Base-by-base conservation (phyloP, 2,113 vertebrate species). In the Cacatua alba region DNA sequence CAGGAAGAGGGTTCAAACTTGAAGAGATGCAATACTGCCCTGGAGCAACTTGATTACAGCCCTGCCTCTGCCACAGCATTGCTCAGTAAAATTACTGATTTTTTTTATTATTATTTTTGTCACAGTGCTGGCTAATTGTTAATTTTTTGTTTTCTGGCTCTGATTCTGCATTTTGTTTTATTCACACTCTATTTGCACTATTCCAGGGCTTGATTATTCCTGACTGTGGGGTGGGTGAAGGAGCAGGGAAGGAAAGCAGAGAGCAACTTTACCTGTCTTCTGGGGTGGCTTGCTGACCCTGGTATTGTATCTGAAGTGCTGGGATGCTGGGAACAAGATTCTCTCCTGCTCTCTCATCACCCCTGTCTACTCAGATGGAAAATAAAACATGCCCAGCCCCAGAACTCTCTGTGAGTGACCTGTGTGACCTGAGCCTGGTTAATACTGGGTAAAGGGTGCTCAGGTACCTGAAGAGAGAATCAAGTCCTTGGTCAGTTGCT, bases 121-220 rank as follows among this genome's bases (percentile, higher is more conserved):
- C 31, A 63, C 17, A 9, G 17, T 57, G 26, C 5, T 1, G 3
- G 39, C 19, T 76, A 53, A 31, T 78, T 20, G 13, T 75, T 89
- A 37, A 25, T 82, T 87, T 57, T 53, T 91, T 82, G 41, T 35
- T 89, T 92, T 82, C 69, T 81, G 83, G 29, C 49, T 84, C 62
- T 39, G 23, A 17, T 52, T 65, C 52, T 81, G 20, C 17, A 26
- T 86, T 76, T 86, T 19, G 4, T 75, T 70, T n/a, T 49, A 11
- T 62, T 80, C 44, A n/a, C 49, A 15, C 17, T 31, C 59, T 52
- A 23, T 80, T 75, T 76, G 44, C 19, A 14, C 46, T 82, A 25
- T 77, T 77, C 24, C 49, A 18, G 37, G 26, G 26, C 12, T 69
- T 19, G 3, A 10, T 26, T 82, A 19, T 83, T 69, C 57, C 67